Evolutionary conservation across 2,113 vertebrate species (phyloP).

Genomic region (Cebus imitator): DNA sequence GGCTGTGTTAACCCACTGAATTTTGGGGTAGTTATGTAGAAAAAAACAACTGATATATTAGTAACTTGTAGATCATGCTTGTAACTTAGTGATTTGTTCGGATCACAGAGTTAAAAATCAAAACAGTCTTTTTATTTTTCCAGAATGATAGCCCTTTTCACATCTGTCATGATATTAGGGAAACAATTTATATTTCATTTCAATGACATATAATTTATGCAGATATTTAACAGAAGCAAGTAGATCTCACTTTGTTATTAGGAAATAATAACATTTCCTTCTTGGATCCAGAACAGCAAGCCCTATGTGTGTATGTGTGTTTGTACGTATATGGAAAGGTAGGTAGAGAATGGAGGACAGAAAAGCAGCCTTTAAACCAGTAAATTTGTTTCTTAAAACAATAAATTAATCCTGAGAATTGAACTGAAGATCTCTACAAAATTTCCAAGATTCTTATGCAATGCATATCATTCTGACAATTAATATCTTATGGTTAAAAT

Average conservation of each 20-base stretch:
- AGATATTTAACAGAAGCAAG: background rate
- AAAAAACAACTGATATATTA: background rate
- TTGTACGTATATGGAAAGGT: background rate
- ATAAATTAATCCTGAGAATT: background rate
- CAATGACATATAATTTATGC: background rate
- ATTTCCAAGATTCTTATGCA: background rate
- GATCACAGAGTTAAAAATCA: background rate
- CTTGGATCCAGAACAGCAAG: background rate
- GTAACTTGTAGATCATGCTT: background rate
- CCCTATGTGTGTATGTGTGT: accelerated
- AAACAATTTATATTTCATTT: background rate
- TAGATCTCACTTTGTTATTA: background rate
- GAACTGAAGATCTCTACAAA: background rate
- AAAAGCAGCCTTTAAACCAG: background rate
- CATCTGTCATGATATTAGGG: background rate
- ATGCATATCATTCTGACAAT: background rate
- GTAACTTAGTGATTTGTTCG: background rate
- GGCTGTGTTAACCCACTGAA: background rate
- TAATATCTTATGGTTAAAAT: background rate
- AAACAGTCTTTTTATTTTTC: background rate
- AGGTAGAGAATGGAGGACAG: background rate
- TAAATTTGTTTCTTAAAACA: background rate
- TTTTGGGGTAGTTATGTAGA: background rate
- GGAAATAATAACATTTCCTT: background rate
- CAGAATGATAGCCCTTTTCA: background rate